These are phyloP conservation scores for Phasianus colchicus DNA, from an alignment of 2,113 vertebrate genomes.

Conservation along the genomic window DNA sequence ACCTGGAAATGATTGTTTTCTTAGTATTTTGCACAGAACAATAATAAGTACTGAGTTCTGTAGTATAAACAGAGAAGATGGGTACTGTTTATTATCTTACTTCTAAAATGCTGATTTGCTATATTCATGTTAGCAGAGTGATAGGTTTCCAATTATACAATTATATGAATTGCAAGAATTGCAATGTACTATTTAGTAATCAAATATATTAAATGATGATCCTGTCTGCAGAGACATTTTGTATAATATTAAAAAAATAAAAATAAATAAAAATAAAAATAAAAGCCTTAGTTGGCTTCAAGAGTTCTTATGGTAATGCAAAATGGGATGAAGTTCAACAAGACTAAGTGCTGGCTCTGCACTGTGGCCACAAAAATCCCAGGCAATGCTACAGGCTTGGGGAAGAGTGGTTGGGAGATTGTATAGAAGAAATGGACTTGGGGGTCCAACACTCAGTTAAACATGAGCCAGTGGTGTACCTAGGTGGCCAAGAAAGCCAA, in stretches of 20 bases:
- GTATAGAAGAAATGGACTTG: no score
- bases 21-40: constrained; percentile 24
- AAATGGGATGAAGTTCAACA: background rate
- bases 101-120: constrained; percentile 30
- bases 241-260: background rate
- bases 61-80: background rate
- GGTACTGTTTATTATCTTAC: background rate
- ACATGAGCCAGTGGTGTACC: no score
- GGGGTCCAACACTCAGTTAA: no score
- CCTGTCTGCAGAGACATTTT: background rate
- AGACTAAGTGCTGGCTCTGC: no score
- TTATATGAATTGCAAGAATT: background rate
- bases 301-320: background rate
- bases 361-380: no score
- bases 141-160: background rate
- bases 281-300: background rate
- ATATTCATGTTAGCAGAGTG: background rate
- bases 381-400: no score
- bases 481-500: no score
- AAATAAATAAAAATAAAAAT: no score
- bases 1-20: constrained; percentile 39
- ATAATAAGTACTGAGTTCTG: background rate
- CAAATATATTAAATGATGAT: background rate
- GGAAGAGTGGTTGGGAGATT: no score
- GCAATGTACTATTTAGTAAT: background rate